phyloP scores from a whole-genome alignment of 2,797 vertebrate genomes.

The Fundulus diaphanus region DNA sequence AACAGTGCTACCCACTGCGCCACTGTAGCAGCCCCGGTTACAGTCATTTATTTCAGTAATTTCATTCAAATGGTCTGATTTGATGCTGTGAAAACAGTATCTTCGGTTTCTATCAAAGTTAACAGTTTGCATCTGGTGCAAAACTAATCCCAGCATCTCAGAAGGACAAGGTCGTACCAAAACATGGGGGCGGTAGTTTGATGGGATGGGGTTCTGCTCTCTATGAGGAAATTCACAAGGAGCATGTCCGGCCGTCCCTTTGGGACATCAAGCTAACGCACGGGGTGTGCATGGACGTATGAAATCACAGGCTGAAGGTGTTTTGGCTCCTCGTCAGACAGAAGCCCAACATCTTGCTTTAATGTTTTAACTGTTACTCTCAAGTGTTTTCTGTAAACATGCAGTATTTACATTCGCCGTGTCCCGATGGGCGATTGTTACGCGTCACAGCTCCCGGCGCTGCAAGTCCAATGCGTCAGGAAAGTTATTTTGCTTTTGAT shows the following conservation, averaged over 20 bases:
- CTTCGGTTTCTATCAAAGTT: too few species aligned
- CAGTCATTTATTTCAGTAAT: too few species aligned
- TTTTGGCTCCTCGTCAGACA: neutral
- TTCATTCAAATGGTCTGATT: too few species aligned
- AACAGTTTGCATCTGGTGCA: too few species aligned
- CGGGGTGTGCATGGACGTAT: too few species aligned
- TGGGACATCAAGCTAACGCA: neutral
- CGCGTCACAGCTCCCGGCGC: conserved; percentile 46
- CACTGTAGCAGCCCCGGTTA: too few species aligned
- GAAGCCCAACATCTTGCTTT: neutral
- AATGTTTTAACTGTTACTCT: neutral
- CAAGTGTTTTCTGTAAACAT: neutral
- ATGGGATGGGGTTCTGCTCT: neutral
- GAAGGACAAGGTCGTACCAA: neutral
- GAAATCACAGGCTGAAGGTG: neutral
- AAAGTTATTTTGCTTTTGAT: conserved; percentile 69
- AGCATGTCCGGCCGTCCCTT: too few species aligned
- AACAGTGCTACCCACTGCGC: too few species aligned
- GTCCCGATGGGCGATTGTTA: neutral
- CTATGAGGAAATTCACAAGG: neutral
- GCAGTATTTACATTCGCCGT: neutral
- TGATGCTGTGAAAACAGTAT: too few species aligned
- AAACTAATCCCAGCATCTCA: neutral
- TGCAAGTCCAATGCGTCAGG: conserved; percentile 52
- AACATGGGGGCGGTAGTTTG: neutral